Percentiles rank a stretch among this genome's conserved stretches.
phyloP scores from a whole-genome alignment of 2,113 vertebrate genomes.

The Leptobrachium leishanense region DNA sequence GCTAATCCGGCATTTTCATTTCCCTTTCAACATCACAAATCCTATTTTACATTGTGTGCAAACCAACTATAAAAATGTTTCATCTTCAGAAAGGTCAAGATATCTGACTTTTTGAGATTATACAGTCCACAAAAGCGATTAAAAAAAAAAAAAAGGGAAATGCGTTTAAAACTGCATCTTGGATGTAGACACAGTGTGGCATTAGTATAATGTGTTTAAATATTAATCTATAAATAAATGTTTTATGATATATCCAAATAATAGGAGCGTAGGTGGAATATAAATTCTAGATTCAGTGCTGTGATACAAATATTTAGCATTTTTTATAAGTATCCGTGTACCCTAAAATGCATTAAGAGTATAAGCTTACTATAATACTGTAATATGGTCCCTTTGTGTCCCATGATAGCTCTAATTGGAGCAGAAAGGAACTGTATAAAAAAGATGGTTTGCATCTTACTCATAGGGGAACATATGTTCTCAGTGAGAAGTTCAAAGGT shows the following conservation, averaged over 20 bases:
- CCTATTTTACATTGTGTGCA: neutral
- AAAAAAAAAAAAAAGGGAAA: neutral
- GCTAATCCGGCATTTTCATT: neutral
- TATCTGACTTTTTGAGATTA: constrained; percentile 24
- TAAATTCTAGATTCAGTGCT: no score
- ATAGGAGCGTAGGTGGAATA: neutral
- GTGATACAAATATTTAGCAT: no score
- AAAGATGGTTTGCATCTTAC: no score
- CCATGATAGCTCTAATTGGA: no score
- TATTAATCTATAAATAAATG: constrained; percentile 39
- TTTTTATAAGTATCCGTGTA: no score
- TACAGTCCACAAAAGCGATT: neutral
- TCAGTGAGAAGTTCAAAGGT: no score
- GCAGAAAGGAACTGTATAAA: no score
- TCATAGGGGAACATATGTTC: no score
- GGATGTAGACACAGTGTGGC: constrained; percentile 1
- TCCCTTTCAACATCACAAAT: neutral
- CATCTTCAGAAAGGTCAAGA: constrained; percentile 16
- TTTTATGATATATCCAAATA: constrained; percentile 36
- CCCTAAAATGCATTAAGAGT: no score
- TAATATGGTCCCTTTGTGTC: no score
- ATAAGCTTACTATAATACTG: no score
- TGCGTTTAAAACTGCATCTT: neutral
- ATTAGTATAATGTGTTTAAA: constrained; percentile 36
- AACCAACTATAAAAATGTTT: constrained; percentile 1